Percentiles rank a stretch among this genome's conserved stretches.
Conservation (phyloP, 2,113 vertebrate genomes). For the Osmerus eperlanus region DNA sequence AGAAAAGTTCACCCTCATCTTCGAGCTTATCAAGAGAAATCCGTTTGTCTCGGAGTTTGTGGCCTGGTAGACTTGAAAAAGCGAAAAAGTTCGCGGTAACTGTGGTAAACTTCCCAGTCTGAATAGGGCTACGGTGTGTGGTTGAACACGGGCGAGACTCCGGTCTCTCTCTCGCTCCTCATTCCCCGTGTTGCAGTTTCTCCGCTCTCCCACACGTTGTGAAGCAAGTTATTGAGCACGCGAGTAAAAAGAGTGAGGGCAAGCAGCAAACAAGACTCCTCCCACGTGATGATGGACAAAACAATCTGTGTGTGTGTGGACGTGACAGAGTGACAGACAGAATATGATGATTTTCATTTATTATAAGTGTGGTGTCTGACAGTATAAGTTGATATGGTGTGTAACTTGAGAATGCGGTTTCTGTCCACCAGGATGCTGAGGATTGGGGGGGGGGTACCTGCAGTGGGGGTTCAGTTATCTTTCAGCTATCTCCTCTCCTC, state of each 20-base stretch:
- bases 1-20: slow-evolving; percentile 64
- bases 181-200: neutral
- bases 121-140: neutral
- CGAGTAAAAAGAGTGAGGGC: neutral
- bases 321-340: neutral
- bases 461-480: neutral
- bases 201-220: neutral
- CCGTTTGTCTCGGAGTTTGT: neutral
- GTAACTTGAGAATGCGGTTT: too few species aligned
- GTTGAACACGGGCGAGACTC: neutral
- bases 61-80: too few species aligned
- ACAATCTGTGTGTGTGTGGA: neutral
- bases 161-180: neutral
- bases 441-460: too few species aligned
- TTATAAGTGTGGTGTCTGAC: too few species aligned
- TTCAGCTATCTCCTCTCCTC: neutral
- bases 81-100: neutral
- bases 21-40: slow-evolving; percentile 21
- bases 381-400: too few species aligned
- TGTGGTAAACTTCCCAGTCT: neutral
- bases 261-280: neutral
- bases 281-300: neutral
- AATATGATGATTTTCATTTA: neutral
- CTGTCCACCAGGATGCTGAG: too few species aligned
- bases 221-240: neutral